These are phyloP conservation scores for Cyrtonyx montezumae DNA, from an alignment of 2,113 vertebrate species.

Conservation along the genomic window DNA sequence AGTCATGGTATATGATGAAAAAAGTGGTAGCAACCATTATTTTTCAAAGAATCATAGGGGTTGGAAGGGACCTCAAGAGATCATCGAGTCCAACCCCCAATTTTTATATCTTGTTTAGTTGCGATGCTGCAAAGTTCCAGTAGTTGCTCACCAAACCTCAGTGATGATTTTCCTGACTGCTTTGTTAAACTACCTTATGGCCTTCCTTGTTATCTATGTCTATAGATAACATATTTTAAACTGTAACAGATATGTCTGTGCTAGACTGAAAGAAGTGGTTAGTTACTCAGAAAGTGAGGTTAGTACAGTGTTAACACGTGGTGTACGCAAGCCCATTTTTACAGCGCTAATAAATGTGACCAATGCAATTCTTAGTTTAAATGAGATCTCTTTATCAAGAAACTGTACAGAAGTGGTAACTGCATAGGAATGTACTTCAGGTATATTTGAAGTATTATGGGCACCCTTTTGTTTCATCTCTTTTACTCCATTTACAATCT, in stretches of 20 bases:
- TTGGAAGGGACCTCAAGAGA: too few species aligned
- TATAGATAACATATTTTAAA: neutral
- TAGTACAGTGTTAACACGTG: neutral
- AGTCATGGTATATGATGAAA: neutral
- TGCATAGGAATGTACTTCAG: neutral
- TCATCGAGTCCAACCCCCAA: too few species aligned
- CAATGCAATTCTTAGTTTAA: neutral
- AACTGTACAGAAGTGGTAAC: neutral
- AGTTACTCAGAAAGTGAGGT: neutral
- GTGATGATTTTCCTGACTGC: neutral
- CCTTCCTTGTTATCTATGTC: neutral
- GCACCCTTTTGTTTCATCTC: neutral
- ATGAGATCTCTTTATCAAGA: neutral
- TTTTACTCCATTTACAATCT: neutral
- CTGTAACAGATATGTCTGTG: neutral
- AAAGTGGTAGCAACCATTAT: neutral
- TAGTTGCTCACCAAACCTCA: neutral
- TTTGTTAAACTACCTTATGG: neutral
- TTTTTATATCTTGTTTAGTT: neutral
- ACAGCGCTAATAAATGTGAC: neutral
- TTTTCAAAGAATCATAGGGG: neutral
- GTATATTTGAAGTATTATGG: neutral
- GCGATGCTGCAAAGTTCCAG: neutral
- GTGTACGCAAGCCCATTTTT: neutral
- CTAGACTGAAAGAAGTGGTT: neutral